Base-by-base conservation (phyloP, 37 sponge, comb jelly and placozoan species). In the Axinella damicornis region DNA sequence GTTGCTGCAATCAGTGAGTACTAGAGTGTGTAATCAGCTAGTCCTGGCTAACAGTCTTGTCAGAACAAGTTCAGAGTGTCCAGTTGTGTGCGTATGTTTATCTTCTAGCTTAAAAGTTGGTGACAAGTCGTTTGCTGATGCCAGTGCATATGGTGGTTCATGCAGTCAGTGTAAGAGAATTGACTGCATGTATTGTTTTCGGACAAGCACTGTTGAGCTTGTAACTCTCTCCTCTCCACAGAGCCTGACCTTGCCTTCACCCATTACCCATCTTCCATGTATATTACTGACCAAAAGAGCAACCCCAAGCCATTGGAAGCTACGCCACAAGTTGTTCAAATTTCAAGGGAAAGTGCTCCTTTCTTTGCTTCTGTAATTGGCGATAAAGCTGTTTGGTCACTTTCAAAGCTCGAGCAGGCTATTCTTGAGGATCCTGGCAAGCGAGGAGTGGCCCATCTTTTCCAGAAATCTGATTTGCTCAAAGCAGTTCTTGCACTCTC, bases 231-330 rank as follows among this genome's bases (percentile, higher is more conserved):
- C 4, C 74, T 34, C 59, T 68, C 57, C 61, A 14, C 68, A 91
- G 92, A 83, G 41, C 83, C 91, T 1, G 82, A 78, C 20, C 71
- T 91, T 14, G 79, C 90, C 16, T 93, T 94, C 61, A 88, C 84
- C 40, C 98, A 98, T 62, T 85, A 66, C 38, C 94, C 98, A 1
- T 96, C 96, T 18, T 76, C 69, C 37, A 98, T 98, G 98, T 98
- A 90, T 74, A 86, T 98, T 32, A 66, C 90, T 36, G 98, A 98
- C 53, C 20, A 74, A 0, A 5, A 53, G 40, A 59, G 65, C 0
- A 63, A 62, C 19, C 59, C 73, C 27, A 53, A 61, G 59, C 36
- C 35, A 22, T 37, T 18, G 13, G 57, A 38, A 19, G 83, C 68
- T 18, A 35, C n/a, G 2, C 39, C 81, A 18, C 54, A 66, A 21